Evolutionary conservation across 2,113 vertebrate genomes (phyloP), one percentile per base, ranked within the genome.

Genomic region (Benitochromis conjunctus): DNA sequence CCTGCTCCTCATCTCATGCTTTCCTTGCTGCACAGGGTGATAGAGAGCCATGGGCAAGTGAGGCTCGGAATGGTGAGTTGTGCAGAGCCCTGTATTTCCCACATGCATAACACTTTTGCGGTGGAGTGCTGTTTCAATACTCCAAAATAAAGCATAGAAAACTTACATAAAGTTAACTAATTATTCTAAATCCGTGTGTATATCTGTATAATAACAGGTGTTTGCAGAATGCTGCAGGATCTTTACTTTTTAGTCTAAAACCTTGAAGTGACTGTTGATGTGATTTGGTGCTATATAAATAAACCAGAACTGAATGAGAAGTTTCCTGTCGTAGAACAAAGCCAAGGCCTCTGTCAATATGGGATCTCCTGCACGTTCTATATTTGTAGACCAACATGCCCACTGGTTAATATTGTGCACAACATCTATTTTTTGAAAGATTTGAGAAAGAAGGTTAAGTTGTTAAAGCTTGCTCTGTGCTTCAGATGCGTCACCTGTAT

Each of bases 401-500:
- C 1, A 6, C 66, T 74, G 24, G 69, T 74, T 74, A 74, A 48
- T 29, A 74, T 48, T 48, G 24, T 74, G 41, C 14, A 46, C 29
- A 48, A 51, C 24, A 76, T 31, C 18, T 7, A 51, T 51, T 31
- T 5, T 51, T 76, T 5, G 4, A 31, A 74, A 74, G 46, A 74
- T 19, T 31, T 48, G 43, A 51, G 11, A 51, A 51, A 8, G 11
- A 21, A n/a, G 16, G 38, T 76, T 2, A 58, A 24, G 13, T 16
- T 14, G 12, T 64, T 83, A 29, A 84, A 26, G 8, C 10, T 9
- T 82, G 48, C 86, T n/a, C 5, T 89, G 31, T 87, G n/a, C 64
- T 93, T 3, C 88, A 99, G 99, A 99, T 99, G 99, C 98, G 99
- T 66, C 99, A 99, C 88, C 96, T 99, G 57, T 99, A 96, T 3